Percentiles rank a stretch among this genome's conserved stretches.
phyloP scores from a whole-genome alignment of 2,113 vertebrate genomes.

The Oreochromis spilurus region DNA sequence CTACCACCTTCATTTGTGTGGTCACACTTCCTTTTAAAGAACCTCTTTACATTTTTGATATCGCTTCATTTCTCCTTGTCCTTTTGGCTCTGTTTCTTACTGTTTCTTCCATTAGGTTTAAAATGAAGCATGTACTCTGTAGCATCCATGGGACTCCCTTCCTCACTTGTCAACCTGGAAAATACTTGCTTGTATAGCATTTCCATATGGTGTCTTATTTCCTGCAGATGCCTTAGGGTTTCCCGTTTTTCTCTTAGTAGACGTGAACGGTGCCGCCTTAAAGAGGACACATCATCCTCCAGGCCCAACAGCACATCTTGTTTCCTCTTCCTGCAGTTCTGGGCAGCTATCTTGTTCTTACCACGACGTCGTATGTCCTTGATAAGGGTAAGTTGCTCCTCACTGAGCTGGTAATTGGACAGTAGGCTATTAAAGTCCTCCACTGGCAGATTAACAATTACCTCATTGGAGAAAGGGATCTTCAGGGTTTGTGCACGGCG shows the following conservation, averaged over 20 bases:
- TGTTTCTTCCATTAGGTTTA: slow-evolving; percentile 68
- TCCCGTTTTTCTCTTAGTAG: slow-evolving; percentile 88
- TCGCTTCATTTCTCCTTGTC: slow-evolving; percentile 81
- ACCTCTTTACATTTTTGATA: not conserved
- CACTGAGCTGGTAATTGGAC: slow-evolving; percentile 80
- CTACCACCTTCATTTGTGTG: not conserved
- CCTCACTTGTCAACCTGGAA: slow-evolving; percentile 80
- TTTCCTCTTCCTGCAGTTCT: slow-evolving; percentile 94
- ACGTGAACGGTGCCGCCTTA: slow-evolving; percentile 79
- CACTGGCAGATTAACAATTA: slow-evolving; percentile 90
- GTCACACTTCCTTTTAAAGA: not conserved
- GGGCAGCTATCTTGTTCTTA: slow-evolving; percentile 96
- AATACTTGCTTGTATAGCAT: slow-evolving; percentile 87
- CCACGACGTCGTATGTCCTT: slow-evolving; percentile 91
- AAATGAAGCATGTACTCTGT: slow-evolving; percentile 79
- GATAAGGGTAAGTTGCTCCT: slow-evolving; percentile 86
- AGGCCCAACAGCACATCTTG: slow-evolving; percentile 83
- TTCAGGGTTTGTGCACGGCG: slow-evolving; percentile 81
- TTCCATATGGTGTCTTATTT: slow-evolving; percentile 85
- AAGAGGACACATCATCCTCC: slow-evolving; percentile 79
- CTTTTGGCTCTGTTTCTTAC: slow-evolving; percentile 83
- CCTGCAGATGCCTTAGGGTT: slow-evolving; percentile 80
- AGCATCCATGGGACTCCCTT: slow-evolving; percentile 80
- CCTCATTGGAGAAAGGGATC: slow-evolving; percentile 90
- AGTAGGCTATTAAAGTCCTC: slow-evolving; percentile 93